Conservation (phyloP, 2,113 vertebrate genomes). For the Plestiodon gilberti region DNA sequence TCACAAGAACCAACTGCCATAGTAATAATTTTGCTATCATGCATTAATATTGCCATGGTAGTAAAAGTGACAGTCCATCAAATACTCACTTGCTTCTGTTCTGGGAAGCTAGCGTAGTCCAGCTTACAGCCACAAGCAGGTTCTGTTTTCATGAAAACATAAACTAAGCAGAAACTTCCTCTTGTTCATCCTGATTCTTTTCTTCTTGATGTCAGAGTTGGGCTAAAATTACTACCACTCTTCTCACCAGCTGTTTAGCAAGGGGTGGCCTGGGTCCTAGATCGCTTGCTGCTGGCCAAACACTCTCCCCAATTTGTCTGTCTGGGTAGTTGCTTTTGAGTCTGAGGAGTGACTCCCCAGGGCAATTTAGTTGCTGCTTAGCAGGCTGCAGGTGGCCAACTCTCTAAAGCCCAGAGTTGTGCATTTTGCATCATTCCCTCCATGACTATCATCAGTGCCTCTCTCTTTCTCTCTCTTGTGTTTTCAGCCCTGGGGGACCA, state of each 20-base stretch:
- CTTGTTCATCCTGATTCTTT: too few relatives aligned
- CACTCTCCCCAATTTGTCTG: neutral
- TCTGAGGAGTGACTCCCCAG: neutral
- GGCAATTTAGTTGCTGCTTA: neutral
- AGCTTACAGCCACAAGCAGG: neutral
- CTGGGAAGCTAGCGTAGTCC: neutral
- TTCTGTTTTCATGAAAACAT: neutral
- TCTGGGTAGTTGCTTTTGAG: neutral
- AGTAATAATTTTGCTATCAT: neutral
- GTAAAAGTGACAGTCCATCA: neutral
- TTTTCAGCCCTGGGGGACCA: conserved; percentile 78
- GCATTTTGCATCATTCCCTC: neutral
- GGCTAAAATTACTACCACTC: neutral
- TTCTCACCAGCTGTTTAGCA: neutral
- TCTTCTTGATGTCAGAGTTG: neutral
- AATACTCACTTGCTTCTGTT: neutral
- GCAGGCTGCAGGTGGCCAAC: neutral
- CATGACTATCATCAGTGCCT: neutral
- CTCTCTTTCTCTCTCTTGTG: neutral
- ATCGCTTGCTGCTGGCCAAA: too few relatives aligned
- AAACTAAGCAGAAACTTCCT: neutral
- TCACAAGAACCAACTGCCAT: neutral
- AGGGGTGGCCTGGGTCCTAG: neutral
- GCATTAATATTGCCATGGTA: neutral
- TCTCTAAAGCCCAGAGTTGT: too few relatives aligned